Evolutionary conservation across 2,888 invertebrate genomes (phyloP).

Genomic region (Ectemnius cavifrons): DNA sequence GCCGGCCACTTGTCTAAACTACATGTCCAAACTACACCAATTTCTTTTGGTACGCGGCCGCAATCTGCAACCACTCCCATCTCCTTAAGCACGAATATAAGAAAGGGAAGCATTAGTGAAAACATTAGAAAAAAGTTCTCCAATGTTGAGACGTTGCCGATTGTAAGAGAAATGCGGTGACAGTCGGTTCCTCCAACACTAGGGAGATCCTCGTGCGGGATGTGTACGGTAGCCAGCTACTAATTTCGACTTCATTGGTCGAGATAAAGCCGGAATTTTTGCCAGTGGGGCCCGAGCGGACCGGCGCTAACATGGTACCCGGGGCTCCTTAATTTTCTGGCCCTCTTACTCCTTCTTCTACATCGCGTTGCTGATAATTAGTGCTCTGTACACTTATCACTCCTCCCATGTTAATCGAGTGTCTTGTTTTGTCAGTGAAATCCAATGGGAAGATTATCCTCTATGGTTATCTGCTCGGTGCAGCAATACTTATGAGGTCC

Average conservation of each 20-base stretch:
- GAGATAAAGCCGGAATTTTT: constrained; percentile 77
- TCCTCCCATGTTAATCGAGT: constrained; percentile 7
- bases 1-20: constrained; percentile 13
- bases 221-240: constrained; percentile 77
- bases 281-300: constrained; percentile 45
- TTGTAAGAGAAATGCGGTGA: too few species aligned
- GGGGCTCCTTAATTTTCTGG: constrained; percentile 53
- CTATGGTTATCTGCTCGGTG: background rate
- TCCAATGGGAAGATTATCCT: background rate
- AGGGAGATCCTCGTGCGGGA: constrained; percentile 19
- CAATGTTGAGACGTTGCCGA: too few species aligned
- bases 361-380: constrained; percentile 41
- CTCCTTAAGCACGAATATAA: too few species aligned
- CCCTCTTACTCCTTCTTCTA: constrained; percentile 10
- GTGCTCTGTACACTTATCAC: constrained; percentile 28
- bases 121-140: too few species aligned
- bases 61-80: too few species aligned
- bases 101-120: too few species aligned
- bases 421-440: background rate
- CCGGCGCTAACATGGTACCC: constrained; percentile 45
- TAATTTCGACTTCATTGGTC: constrained; percentile 78
- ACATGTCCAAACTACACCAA: too few species aligned
- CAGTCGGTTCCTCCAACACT: background rate
- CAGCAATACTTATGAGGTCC: constrained; percentile 20
- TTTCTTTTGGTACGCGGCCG: too few species aligned